phyloP scores from a whole-genome alignment of 2,113 vertebrate genomes.

The Varanus salvator region DNA sequence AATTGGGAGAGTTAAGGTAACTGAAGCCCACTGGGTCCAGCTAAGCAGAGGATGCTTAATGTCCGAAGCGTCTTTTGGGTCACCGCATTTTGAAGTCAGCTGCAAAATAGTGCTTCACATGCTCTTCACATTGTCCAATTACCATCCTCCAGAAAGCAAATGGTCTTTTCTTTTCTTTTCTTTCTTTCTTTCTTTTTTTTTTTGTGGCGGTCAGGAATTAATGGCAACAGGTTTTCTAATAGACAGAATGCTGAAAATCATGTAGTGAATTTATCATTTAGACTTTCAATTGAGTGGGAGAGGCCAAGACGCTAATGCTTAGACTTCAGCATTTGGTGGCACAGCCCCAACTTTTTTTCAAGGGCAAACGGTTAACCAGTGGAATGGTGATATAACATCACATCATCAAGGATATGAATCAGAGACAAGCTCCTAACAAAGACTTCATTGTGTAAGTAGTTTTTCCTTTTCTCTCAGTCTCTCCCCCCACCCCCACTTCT shows the following conservation, averaged over 20 bases:
- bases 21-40: not conserved
- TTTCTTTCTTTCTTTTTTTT: no score
- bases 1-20: not conserved
- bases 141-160: slow-evolving; percentile 33
- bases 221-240: slow-evolving; percentile 59
- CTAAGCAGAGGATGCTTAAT: not conserved
- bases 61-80: no score
- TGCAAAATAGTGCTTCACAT: slow-evolving; percentile 27
- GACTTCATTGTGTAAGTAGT: slow-evolving; percentile 42
- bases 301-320: slow-evolving; percentile 56
- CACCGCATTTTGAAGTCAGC: slow-evolving; percentile 17
- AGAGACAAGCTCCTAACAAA: slow-evolving; percentile 58
- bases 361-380: slow-evolving; percentile 66
- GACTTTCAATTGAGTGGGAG: slow-evolving; percentile 65
- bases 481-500: no score
- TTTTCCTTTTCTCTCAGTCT: not conserved
- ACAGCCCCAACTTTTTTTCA: slow-evolving; percentile 66
- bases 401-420: slow-evolving; percentile 53
- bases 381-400: slow-evolving; percentile 45
- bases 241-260: slow-evolving; percentile 51
- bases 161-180: not conserved
- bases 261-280: slow-evolving; percentile 70
- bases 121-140: slow-evolving; percentile 36
- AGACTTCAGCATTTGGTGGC: slow-evolving; percentile 65
- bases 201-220: slow-evolving; percentile 49